Conservation (phyloP, 2,888 invertebrate species). For the Pyrocoelia pectoralis region DNA sequence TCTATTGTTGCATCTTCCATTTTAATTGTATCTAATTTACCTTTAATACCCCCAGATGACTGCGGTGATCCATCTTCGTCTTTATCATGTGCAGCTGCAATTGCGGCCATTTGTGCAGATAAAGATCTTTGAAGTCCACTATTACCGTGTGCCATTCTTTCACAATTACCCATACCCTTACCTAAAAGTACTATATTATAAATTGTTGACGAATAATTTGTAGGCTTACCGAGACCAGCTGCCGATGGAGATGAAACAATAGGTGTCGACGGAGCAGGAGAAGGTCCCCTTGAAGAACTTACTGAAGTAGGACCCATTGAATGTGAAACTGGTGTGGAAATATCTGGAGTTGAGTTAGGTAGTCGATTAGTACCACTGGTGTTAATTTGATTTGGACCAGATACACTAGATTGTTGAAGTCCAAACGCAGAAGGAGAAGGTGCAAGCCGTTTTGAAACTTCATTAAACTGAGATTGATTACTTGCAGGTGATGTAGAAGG, state of each 20-base stretch:
- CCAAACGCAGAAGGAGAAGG: slow-evolving; percentile 57
- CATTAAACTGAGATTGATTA: slow-evolving; percentile 61
- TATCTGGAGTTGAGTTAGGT: slow-evolving; percentile 57
- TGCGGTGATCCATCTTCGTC: slow-evolving; percentile 70
- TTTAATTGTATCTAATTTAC: slow-evolving; percentile 72
- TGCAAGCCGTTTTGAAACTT: slow-evolving; percentile 67
- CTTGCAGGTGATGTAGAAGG: slow-evolving; percentile 59
- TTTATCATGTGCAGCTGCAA: slow-evolving; percentile 73
- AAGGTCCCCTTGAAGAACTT: slow-evolving; percentile 67
- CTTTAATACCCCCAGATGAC: slow-evolving; percentile 66
- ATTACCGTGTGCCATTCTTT: slow-evolving; percentile 59
- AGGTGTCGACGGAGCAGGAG: slow-evolving; percentile 63
- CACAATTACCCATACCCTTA: slow-evolving; percentile 64
- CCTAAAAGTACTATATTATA: slow-evolving; percentile 38
- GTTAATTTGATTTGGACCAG: slow-evolving; percentile 56
- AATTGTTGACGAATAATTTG: background rate
- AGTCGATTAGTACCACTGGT: slow-evolving; percentile 49
- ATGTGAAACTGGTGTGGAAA: slow-evolving; percentile 66
- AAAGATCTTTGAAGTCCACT: slow-evolving; percentile 56
- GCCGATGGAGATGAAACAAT: slow-evolving; percentile 57
- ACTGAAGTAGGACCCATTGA: slow-evolving; percentile 69
- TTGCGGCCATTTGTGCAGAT: slow-evolving; percentile 77
- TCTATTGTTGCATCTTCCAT: slow-evolving; percentile 67
- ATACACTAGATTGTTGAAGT: slow-evolving; percentile 49
- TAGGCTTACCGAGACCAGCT: slow-evolving; percentile 58